These are phyloP conservation scores for Python bivittatus DNA, from an alignment of 2,113 vertebrate genomes.

Conservation along the genomic window DNA sequence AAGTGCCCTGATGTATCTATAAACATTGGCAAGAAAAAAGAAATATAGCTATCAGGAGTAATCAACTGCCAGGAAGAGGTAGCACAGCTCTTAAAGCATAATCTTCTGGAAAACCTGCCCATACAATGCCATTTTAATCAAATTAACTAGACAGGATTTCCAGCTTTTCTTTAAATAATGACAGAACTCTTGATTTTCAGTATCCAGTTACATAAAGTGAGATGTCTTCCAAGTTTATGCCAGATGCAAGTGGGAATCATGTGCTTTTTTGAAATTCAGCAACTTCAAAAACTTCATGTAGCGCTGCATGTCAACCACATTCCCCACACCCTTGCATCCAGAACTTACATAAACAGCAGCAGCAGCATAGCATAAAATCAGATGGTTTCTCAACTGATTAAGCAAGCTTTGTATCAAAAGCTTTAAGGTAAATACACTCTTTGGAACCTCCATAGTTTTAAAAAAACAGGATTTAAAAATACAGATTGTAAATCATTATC, in stretches of 20 bases:
- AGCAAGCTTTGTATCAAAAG: conserved; percentile 51
- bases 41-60: neutral
- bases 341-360: conserved; percentile 54
- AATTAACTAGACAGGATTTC: conserved; percentile 6
- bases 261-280: neutral
- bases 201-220: neutral
- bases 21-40: neutral
- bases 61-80: neutral
- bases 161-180: neutral
- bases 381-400: conserved; percentile 57
- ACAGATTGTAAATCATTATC: conserved; percentile 67
- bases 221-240: neutral
- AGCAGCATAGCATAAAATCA: conserved; percentile 62
- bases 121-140: neutral
- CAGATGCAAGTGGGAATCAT: neutral
- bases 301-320: neutral
- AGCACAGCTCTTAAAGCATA: neutral
- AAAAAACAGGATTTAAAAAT: conserved; percentile 34
- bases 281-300: neutral
- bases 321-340: neutral
- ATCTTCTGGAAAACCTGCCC: neutral
- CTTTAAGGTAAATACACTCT: conserved; percentile 55
- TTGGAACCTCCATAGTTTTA: conserved; percentile 56
- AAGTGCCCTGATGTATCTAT: neutral
- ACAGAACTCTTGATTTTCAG: neutral